Evolutionary conservation across 2,113 vertebrate genomes (phyloP).

Genomic region (Oreochromis tanganicae): DNA sequence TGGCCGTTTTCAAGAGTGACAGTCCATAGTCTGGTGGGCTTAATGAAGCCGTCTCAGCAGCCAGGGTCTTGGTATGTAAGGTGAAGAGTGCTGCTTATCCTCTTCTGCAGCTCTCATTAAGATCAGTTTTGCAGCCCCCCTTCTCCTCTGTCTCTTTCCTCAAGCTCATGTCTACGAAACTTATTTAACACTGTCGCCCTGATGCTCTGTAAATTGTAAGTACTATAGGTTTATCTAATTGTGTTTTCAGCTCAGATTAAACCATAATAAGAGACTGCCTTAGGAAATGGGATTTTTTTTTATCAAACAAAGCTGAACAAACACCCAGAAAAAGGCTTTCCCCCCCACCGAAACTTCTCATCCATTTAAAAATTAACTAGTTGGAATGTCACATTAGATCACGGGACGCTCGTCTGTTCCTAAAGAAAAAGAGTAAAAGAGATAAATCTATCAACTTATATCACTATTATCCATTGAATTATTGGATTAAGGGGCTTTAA

Average conservation of each 20-base stretch:
- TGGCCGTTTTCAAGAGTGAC: constrained; percentile 60
- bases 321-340: not conserved
- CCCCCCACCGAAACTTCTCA: not conserved
- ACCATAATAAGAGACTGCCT: not conserved
- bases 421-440: not conserved
- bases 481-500: not conserved
- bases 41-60: constrained; percentile 66
- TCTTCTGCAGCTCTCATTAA: constrained; percentile 56
- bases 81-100: constrained; percentile 57
- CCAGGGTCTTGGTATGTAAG: constrained; percentile 41
- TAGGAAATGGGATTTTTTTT: not conserved
- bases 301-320: not conserved
- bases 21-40: constrained; percentile 43
- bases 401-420: not conserved
- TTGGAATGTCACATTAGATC: not conserved
- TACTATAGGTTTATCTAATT: constrained; percentile 21
- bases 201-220: not conserved
- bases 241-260: constrained; percentile 12
- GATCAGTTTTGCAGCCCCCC: constrained; percentile 14
- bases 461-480: not conserved
- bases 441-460: not conserved
- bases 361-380: not conserved
- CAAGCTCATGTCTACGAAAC: constrained; percentile 31
- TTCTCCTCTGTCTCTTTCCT: constrained; percentile 21
- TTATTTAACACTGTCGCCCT: constrained; percentile 34